Evolutionary conservation across 2,888 invertebrate species (phyloP).

Genomic region (Microctonus brassicae): DNA sequence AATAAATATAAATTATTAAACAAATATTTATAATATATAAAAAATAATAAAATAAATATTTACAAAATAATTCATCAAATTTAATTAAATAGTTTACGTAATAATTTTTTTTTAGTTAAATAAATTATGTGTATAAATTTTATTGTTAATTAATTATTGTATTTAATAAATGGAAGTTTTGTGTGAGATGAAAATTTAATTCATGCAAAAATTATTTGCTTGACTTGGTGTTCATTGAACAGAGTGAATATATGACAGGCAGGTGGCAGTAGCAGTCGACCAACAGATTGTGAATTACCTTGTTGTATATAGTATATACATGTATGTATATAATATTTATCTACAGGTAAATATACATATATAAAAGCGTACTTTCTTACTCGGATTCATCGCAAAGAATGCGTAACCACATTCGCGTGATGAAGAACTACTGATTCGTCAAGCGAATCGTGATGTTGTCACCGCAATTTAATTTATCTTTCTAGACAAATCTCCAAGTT

Average conservation of each 20-base stretch:
- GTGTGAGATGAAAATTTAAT: no score
- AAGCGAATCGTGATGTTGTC: constrained; percentile 13
- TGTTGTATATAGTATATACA: constrained; percentile 37
- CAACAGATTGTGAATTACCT: constrained; percentile 26
- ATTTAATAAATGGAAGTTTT: no score
- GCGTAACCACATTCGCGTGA: constrained; percentile 22
- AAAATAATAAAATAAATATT: no score
- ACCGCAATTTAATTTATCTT: background rate
- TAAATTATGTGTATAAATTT: no score
- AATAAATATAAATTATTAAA: background rate
- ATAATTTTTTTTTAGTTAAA: no score
- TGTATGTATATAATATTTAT: background rate
- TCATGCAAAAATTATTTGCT: background rate
- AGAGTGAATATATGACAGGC: constrained; percentile 31
- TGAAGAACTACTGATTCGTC: constrained; percentile 25
- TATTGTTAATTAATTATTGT: no score
- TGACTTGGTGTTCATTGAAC: background rate
- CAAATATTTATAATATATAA: background rate
- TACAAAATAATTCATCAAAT: no score
- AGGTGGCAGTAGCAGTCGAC: constrained; percentile 43
- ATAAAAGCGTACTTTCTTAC: constrained; percentile 21
- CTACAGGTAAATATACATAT: no score
- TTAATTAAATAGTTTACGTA: no score
- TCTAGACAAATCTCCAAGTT: background rate
- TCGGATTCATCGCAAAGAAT: constrained; percentile 28